phyloP scores from a whole-genome alignment of 2,113 vertebrate genomes.

The Prionailurus viverrinus region DNA sequence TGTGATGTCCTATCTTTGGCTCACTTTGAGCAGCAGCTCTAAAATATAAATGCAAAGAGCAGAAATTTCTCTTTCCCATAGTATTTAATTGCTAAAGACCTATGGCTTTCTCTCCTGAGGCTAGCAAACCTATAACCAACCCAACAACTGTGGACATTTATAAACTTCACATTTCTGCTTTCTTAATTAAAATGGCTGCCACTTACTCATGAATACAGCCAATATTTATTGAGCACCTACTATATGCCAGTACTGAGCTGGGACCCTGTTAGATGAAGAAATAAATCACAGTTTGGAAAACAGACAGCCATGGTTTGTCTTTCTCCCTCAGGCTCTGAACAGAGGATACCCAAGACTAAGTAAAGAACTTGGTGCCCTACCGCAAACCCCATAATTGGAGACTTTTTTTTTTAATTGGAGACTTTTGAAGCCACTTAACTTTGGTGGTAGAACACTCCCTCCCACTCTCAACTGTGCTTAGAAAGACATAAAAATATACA shows the following conservation, averaged over 20 bases:
- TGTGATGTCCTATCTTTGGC: not conserved
- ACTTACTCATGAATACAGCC: not conserved
- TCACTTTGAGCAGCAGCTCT: not conserved
- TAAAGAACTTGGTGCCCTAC: not conserved
- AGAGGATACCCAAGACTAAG: not conserved
- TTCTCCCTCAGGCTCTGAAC: not conserved
- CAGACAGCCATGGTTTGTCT: not conserved
- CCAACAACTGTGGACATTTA: not conserved
- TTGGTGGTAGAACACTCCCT: not conserved
- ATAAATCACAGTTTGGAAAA: not conserved
- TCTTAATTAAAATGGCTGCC: not conserved
- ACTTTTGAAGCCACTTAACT: not conserved
- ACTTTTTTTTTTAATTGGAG: not conserved
- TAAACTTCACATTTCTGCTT: not conserved
- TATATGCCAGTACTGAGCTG: not conserved
- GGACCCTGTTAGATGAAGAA: not conserved
- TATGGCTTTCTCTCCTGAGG: not conserved
- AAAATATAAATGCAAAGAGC: not conserved
- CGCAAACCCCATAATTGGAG: not conserved
- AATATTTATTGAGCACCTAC: slow-evolving; percentile 11
- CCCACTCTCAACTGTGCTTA: not conserved
- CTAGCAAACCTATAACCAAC: not conserved
- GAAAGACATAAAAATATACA: not conserved
- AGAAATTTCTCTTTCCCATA: slow-evolving; percentile 2
- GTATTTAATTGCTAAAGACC: not conserved